phyloP scores from a whole-genome alignment of 2,888 invertebrate genomes.

The Volucella bombylans region DNA sequence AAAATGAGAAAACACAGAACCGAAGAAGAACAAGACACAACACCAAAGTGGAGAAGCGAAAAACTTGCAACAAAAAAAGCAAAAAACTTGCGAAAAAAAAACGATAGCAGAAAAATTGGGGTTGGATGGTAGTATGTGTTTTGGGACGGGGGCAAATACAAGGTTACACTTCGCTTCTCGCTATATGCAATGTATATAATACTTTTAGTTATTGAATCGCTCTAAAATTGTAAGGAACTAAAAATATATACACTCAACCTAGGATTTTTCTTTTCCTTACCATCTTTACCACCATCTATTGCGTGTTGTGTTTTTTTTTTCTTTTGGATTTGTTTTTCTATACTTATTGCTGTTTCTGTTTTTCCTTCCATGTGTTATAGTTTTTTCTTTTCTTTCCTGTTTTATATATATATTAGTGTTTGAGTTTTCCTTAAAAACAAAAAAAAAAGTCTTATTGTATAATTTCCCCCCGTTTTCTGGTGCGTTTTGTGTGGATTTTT shows the following conservation, averaged over 20 bases:
- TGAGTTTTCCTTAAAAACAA: constrained; percentile 22
- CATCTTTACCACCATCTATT: constrained; percentile 41
- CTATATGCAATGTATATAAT: constrained; percentile 78
- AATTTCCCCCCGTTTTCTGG: neutral
- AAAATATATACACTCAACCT: constrained; percentile 74
- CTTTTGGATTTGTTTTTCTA: constrained; percentile 13
- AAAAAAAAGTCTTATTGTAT: neutral
- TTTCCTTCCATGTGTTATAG: constrained; percentile 28
- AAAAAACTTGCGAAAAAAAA: constrained; percentile 36
- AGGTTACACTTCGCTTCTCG: constrained; percentile 76
- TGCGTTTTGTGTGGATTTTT: constrained; percentile 5
- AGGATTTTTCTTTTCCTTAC: constrained; percentile 56
- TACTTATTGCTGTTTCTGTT: constrained; percentile 10
- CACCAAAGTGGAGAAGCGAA: constrained; percentile 42
- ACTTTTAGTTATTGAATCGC: constrained; percentile 79
- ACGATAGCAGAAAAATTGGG: constrained; percentile 69
- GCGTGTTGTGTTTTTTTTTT: constrained; percentile 44
- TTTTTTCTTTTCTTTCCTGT: constrained; percentile 38
- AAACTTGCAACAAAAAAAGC: constrained; percentile 55
- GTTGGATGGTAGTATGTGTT: constrained; percentile 74
- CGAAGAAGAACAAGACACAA: constrained; percentile 37
- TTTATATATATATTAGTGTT: constrained; percentile 2
- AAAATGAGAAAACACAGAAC: constrained; percentile 57
- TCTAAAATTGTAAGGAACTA: constrained; percentile 79
- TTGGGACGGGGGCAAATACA: constrained; percentile 77